A percentile compares a stretch with the other conserved stretches of the same genome.
These are phyloP conservation scores for Saturnia pavonia DNA, from an alignment of 2,888 invertebrate species.

Conservation along the genomic window DNA sequence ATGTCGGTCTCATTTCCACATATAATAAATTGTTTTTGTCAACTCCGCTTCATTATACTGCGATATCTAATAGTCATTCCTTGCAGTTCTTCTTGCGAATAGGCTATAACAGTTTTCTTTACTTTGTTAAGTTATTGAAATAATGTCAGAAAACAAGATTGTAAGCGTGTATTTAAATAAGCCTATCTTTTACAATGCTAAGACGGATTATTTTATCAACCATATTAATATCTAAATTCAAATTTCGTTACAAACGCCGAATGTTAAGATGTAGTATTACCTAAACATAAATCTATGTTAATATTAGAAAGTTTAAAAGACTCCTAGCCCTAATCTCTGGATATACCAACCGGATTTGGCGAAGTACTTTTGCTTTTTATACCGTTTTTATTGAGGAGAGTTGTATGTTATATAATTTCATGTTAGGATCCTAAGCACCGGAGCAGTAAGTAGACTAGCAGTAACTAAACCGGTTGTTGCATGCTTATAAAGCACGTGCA, in stretches of 20 bases:
- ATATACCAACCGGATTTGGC: too few relatives aligned
- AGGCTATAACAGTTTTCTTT: not conserved
- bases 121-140: not conserved
- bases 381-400: too few relatives aligned
- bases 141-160: too few relatives aligned
- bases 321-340: too few relatives aligned
- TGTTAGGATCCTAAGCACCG: too few relatives aligned
- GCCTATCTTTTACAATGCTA: not conserved
- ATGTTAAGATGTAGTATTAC: not conserved
- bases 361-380: too few relatives aligned
- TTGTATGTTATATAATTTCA: too few relatives aligned
- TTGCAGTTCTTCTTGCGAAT: not conserved
- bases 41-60: not conserved
- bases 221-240: not conserved
- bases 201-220: not conserved
- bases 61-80: not conserved
- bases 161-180: not conserved
- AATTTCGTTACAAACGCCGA: not conserved
- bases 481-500: too few relatives aligned
- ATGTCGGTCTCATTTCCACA: slow-evolving; percentile 3
- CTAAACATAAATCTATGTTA: too few relatives aligned
- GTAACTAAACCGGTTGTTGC: too few relatives aligned
- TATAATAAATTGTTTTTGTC: slow-evolving; percentile 5
- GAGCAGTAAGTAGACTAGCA: too few relatives aligned
- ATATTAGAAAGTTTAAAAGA: too few relatives aligned